A percentile compares a stretch with the other conserved stretches of the same genome.
These are phyloP conservation scores for Sesia apiformis DNA, from an alignment of 2,888 invertebrate species.

Conservation along the genomic window DNA sequence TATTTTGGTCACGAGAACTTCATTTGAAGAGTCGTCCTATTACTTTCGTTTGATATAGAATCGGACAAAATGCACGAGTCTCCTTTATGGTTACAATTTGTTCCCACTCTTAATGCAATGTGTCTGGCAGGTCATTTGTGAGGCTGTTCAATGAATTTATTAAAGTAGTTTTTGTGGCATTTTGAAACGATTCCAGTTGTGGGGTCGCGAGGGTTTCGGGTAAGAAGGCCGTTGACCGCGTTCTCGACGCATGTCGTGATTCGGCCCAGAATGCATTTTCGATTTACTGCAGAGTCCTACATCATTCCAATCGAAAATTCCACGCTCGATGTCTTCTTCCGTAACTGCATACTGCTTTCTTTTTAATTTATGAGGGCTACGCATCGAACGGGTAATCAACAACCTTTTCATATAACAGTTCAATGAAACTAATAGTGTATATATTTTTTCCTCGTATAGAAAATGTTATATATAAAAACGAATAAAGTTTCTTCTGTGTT, in stretches of 20 bases:
- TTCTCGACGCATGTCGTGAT: constrained; percentile 38
- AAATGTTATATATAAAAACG: too few relatives aligned
- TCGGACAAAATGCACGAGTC: too few relatives aligned
- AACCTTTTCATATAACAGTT: too few relatives aligned
- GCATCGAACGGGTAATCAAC: constrained; percentile 2
- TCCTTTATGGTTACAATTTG: too few relatives aligned
- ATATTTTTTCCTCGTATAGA: too few relatives aligned
- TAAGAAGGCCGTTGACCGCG: constrained; percentile 55
- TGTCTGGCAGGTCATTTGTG: not conserved
- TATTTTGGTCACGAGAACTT: constrained; percentile 13
- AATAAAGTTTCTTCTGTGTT: too few relatives aligned
- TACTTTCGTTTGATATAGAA: too few relatives aligned
- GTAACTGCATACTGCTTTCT: constrained; percentile 46
- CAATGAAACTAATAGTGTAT: too few relatives aligned
- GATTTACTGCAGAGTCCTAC: constrained; percentile 47
- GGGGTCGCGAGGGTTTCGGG: constrained; percentile 8
- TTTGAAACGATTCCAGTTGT: constrained; percentile 21
- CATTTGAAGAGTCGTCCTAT: not conserved
- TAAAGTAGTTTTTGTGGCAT: too few relatives aligned
- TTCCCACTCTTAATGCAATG: too few relatives aligned
- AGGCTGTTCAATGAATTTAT: constrained; percentile 38
- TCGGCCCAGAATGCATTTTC: constrained; percentile 61
- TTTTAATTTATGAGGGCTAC: constrained; percentile 53
- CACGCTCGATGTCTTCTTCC: constrained; percentile 61
- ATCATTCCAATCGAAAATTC: constrained; percentile 61